These are phyloP conservation scores for Tachycineta bicolor DNA, from an alignment of 2,113 vertebrate species.

Conservation along the genomic window DNA sequence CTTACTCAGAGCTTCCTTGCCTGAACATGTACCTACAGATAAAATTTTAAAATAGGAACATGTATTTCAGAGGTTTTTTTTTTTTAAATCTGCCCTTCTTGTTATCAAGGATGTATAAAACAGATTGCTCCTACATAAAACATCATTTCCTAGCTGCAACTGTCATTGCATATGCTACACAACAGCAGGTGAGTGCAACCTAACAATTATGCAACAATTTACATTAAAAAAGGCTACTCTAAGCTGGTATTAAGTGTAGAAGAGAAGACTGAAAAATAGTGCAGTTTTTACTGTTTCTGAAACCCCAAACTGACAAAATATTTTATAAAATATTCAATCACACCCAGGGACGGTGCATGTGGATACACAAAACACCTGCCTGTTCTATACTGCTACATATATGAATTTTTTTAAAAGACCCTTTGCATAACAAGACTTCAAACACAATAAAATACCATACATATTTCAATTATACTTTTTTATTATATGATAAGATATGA, in stretches of 20 bases:
- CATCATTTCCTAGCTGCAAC: neutral
- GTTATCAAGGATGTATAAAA: neutral
- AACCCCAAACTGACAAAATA: neutral
- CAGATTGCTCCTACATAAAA: neutral
- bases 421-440: neutral
- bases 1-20: neutral
- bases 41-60: neutral
- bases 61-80: neutral
- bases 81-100: neutral
- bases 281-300: neutral
- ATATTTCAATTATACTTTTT: neutral
- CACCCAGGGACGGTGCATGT: neutral
- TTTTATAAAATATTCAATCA: neutral
- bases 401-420: neutral
- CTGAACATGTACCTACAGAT: neutral
- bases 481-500: rapidly evolving
- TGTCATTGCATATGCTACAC: neutral
- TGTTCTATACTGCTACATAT: neutral
- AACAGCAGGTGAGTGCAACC: neutral
- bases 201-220: neutral
- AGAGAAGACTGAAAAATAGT: neutral
- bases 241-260: neutral
- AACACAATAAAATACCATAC: neutral
- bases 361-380: neutral
- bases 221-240: neutral